Conservation (phyloP, 2,888 invertebrate genomes). For the Liopterus haemorrhoidalis region DNA sequence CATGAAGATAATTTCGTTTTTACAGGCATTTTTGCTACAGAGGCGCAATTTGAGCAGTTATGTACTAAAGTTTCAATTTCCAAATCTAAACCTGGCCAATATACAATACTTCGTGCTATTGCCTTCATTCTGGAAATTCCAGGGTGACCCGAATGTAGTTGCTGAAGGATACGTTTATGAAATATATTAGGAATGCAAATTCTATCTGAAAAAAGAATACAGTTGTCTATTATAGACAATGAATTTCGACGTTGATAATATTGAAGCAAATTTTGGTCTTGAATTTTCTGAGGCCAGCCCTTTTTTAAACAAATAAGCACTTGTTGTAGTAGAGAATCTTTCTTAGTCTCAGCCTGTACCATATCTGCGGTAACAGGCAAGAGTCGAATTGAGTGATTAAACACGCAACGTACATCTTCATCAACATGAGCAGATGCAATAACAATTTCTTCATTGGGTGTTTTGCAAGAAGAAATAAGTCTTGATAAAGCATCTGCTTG, state of each 20-base stretch:
- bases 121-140: conserved; percentile 35
- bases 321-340: no score
- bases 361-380: neutral
- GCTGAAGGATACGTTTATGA: no score
- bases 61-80: conserved; percentile 31
- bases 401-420: neutral
- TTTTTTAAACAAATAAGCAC: no score
- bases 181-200: no score
- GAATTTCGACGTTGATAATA: no score
- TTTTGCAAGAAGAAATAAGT: conserved; percentile 20
- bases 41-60: no score
- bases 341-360: neutral
- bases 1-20: conserved; percentile 29
- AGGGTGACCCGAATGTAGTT: no score
- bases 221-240: no score
- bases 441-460: conserved; percentile 2
- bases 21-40: conserved; percentile 30
- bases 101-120: conserved; percentile 33
- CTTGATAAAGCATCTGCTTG: conserved; percentile 31
- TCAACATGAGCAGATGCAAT: neutral
- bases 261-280: no score
- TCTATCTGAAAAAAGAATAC: no score
- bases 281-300: no score
- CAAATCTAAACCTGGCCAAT: conserved; percentile 31
- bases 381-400: neutral